Percentiles rank a stretch among this genome's conserved stretches.
phyloP scores from a whole-genome alignment of 2,113 vertebrate genomes.

The Piliocolobus tephrosceles region DNA sequence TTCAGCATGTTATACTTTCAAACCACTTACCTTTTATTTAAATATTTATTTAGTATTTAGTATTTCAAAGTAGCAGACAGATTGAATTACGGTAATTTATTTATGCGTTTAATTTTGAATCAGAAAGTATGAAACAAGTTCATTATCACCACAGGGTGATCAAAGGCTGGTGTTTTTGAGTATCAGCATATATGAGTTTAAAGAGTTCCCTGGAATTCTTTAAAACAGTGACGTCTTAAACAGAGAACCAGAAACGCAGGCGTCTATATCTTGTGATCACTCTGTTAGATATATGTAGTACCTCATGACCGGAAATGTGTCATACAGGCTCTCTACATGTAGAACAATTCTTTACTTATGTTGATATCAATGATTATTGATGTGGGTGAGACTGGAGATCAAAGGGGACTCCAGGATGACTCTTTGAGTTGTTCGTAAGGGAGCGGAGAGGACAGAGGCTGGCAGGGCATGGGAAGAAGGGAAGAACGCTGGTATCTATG shows the following conservation, averaged over 20 bases:
- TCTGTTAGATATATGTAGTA: rapidly evolving
- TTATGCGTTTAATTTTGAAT: constrained; percentile 57
- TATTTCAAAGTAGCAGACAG: not conserved
- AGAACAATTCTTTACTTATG: not conserved
- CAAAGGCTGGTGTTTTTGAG: not conserved
- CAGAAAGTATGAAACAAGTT: not conserved
- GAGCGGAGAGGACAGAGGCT: not conserved
- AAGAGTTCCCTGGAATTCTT: not conserved
- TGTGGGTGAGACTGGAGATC: not conserved
- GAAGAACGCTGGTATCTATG: not conserved
- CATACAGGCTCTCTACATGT: not conserved
- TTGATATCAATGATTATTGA: not conserved
- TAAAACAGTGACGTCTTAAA: not conserved
- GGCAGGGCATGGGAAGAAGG: not conserved
- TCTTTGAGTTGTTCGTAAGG: not conserved
- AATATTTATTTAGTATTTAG: constrained; percentile 50
- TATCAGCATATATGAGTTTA: not conserved
- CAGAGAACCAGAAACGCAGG: not conserved
- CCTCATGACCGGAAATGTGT: not conserved
- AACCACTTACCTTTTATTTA: constrained; percentile 26
- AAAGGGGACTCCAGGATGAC: not conserved
- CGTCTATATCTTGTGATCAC: not conserved
- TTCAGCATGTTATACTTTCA: constrained; percentile 46
- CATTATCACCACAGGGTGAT: not conserved
- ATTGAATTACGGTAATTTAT: constrained; percentile 20